Evolutionary conservation across 2,888 invertebrate genomes (phyloP).

Genomic region (Pinctada fucata): DNA sequence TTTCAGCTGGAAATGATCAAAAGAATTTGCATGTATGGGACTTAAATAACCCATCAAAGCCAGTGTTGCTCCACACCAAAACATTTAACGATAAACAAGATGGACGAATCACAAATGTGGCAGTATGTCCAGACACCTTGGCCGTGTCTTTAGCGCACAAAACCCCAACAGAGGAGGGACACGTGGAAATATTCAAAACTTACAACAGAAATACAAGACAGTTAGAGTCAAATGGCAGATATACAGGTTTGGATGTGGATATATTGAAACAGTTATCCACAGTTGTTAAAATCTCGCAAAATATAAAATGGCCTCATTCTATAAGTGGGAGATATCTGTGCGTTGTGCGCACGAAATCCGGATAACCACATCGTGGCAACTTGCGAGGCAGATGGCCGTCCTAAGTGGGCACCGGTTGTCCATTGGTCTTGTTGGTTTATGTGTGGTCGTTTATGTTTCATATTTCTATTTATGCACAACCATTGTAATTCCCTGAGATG

Average conservation of each 20-base stretch:
- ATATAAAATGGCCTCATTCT: too few relatives aligned
- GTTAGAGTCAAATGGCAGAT: slow-evolving; percentile 8
- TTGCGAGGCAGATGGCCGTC: too few relatives aligned
- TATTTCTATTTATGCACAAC: too few relatives aligned
- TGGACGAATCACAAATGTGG: slow-evolving; percentile 19
- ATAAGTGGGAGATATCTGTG: too few relatives aligned
- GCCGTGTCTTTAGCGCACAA: slow-evolving; percentile 15
- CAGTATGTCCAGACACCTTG: slow-evolving; percentile 21
- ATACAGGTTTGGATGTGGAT: neutral
- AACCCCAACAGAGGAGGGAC: slow-evolving; percentile 21
- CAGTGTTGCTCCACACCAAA: slow-evolving; percentile 16
- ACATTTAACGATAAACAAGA: slow-evolving; percentile 8
- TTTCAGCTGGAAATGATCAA: neutral
- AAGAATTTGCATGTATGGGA: slow-evolving; percentile 9
- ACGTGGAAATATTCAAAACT: slow-evolving; percentile 22
- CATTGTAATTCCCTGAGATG: too few relatives aligned
- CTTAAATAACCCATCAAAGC: slow-evolving; percentile 20
- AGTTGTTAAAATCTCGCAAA: too few relatives aligned
- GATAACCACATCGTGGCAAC: too few relatives aligned
- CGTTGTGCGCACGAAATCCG: too few relatives aligned
- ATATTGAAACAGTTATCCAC: too few relatives aligned
- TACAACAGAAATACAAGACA: slow-evolving; percentile 9
- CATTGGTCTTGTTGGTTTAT: too few relatives aligned
- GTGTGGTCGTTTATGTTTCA: too few relatives aligned
- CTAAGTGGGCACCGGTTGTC: too few relatives aligned